These are phyloP conservation scores for Camponotus floridanus DNA, from an alignment of 1,140 invertebrate genomes.

Conservation along the genomic window DNA sequence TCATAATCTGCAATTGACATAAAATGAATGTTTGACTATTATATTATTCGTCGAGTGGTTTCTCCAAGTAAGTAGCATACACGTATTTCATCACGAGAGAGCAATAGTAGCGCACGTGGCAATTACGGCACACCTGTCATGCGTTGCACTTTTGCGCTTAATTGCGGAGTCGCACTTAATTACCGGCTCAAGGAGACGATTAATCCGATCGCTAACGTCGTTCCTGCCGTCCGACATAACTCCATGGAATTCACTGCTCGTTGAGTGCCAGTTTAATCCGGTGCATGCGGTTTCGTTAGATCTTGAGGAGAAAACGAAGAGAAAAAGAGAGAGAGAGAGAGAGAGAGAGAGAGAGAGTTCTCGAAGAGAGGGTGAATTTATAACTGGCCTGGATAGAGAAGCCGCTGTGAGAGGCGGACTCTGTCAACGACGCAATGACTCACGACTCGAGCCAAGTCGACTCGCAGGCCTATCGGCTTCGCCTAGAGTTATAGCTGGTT, in stretches of 20 bases:
- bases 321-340: background rate
- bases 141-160: conserved; percentile 28
- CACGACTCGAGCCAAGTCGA: conserved; percentile 41
- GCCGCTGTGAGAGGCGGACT: conserved; percentile 34
- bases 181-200: conserved; percentile 32
- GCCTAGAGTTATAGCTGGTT: conserved; percentile 42
- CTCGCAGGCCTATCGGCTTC: conserved; percentile 41
- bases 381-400: conserved; percentile 47
- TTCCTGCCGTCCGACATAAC: background rate
- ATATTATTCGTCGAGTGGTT: background rate
- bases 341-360: background rate
- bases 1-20: background rate
- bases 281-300: conserved; percentile 37
- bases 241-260: background rate
- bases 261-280: conserved; percentile 15
- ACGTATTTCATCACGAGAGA: background rate
- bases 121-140: conserved; percentile 28
- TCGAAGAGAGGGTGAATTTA: conserved; percentile 34
- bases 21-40: conserved; percentile 1
- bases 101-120: background rate
- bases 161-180: conserved; percentile 37
- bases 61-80: background rate
- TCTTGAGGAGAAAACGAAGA: background rate
- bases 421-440: conserved; percentile 73
- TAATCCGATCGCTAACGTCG: conserved; percentile 11